A percentile compares a stretch with the other conserved stretches of the same genome.
Evolutionary conservation across 2,113 vertebrate species (phyloP).

Genomic region (Mormyrus iriodes): DNA sequence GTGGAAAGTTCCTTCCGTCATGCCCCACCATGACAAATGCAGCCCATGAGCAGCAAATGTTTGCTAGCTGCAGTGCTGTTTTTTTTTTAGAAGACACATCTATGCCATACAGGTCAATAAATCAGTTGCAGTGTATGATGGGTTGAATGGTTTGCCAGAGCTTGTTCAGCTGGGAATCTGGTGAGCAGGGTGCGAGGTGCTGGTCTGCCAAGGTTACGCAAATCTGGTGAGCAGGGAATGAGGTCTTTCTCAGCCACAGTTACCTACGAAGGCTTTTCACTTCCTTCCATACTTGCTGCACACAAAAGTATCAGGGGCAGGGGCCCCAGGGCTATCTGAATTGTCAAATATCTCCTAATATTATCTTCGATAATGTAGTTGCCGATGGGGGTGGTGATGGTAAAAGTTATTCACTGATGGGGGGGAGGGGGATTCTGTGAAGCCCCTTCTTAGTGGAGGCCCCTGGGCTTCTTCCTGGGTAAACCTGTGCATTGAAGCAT

Average conservation of each 20-base stretch:
- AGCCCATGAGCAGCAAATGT: background rate
- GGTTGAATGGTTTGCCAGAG: background rate
- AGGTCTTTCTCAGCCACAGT: background rate
- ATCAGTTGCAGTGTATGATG: background rate
- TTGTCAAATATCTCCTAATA: background rate
- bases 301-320: background rate
- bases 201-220: background rate
- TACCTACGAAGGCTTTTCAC: background rate
- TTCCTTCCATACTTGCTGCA: too few species aligned
- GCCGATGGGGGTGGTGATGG: background rate
- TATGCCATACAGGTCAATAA: background rate
- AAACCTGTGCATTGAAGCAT: background rate
- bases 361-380: background rate
- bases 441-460: background rate
- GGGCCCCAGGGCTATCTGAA: background rate
- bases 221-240: background rate
- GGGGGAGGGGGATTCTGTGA: background rate
- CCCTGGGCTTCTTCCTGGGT: background rate
- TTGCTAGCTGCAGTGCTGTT: background rate
- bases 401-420: background rate
- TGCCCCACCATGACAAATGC: background rate
- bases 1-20: background rate
- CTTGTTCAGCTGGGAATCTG: background rate
- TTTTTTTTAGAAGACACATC: background rate
- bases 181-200: background rate